Evolutionary conservation across 2,888 invertebrate genomes (phyloP).

Genomic region (Mycalesis mineus): DNA sequence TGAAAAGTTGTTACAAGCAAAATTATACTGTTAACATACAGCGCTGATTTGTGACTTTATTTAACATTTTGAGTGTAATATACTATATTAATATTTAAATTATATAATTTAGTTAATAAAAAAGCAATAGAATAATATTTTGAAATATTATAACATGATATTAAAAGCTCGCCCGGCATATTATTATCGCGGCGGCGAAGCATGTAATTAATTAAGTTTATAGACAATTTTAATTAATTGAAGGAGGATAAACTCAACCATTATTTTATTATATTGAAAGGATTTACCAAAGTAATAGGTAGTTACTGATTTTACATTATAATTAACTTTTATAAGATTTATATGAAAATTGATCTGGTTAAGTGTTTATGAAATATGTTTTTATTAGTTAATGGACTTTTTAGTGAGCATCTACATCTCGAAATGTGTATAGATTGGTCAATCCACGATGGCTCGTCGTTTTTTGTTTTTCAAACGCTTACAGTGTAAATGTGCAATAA

Average conservation of each 20-base stretch:
- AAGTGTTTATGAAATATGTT: not conserved
- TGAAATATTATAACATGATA: not conserved
- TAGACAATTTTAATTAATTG: not conserved
- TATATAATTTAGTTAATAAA: not conserved
- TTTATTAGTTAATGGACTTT: constrained; percentile 15
- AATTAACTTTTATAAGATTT: not conserved
- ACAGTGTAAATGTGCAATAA: too few relatives aligned
- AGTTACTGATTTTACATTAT: not conserved
- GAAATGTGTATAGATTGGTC: too few relatives aligned
- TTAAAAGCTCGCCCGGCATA: not conserved
- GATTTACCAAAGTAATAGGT: not conserved
- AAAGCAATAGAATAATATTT: not conserved
- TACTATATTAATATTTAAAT: too few relatives aligned
- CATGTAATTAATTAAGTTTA: constrained; percentile 1
- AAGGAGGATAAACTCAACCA: not conserved
- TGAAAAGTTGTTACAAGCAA: too few relatives aligned
- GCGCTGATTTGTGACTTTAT: too few relatives aligned
- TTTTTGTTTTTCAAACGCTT: too few relatives aligned
- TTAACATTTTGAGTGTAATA: too few relatives aligned
- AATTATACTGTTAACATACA: too few relatives aligned
- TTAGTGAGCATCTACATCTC: not conserved
- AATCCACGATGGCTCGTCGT: too few relatives aligned
- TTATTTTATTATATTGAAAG: not conserved
- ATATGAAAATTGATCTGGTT: not conserved
- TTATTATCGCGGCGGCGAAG: not conserved